phyloP scores from a whole-genome alignment of 2,113 vertebrate species.

The Nansenia antarctica region DNA sequence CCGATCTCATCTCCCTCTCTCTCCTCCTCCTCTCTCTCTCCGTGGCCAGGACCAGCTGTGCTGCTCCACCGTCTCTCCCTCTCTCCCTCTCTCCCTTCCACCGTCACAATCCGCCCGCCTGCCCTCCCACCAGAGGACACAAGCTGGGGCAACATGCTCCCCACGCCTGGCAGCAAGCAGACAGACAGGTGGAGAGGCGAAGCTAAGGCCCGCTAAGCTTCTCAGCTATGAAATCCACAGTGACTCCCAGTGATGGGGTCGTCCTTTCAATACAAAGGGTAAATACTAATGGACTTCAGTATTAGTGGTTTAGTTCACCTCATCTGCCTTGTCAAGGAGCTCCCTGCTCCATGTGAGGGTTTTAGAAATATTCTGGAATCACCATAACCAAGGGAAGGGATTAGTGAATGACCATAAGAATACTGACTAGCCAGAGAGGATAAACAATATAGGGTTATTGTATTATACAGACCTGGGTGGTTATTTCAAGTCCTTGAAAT shows the following conservation, averaged over 20 bases:
- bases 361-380: background rate
- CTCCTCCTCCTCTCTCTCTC: conserved; percentile 3
- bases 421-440: too few relatives aligned
- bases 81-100: conserved; percentile 10
- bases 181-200: conserved; percentile 49
- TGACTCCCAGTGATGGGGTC: background rate
- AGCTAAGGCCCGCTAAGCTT: conserved; percentile 28
- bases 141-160: background rate
- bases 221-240: background rate
- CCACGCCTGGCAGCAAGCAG: conserved; percentile 4
- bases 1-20: background rate
- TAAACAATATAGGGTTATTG: too few relatives aligned
- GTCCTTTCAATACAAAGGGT: background rate
- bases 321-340: too few relatives aligned
- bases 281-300: background rate
- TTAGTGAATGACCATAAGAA: too few relatives aligned
- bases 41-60: conserved; percentile 6
- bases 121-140: conserved; percentile 25
- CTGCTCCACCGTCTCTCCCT: background rate
- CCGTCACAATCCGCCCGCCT: conserved; percentile 1
- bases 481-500: too few relatives aligned
- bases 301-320: background rate
- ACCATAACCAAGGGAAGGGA: too few relatives aligned
- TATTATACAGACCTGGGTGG: too few relatives aligned
- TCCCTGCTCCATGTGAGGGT: background rate